Base-by-base conservation (phyloP, 2,113 vertebrate genomes). In the Eulemur rufifrons region DNA sequence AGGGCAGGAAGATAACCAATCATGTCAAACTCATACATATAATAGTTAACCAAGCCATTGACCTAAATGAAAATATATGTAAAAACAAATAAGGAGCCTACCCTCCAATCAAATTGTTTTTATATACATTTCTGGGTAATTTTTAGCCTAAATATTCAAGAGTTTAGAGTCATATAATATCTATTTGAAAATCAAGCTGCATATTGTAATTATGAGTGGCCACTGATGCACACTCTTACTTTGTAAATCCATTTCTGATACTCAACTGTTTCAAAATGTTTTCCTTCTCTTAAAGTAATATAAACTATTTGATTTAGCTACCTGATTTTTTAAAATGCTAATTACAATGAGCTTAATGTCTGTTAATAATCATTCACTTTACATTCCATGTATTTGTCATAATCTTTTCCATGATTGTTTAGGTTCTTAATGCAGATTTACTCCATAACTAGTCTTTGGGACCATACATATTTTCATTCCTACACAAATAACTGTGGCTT, bases 61-160 rank as follows among this genome's bases (percentile, higher is more conserved):
- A 89, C n/a, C 29, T 45, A 94, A 97, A 84, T 96, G 25, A 71
- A 97, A 98, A 90, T 45, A 45, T 76, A 82, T 32, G 20, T 91
- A 94, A 47, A 81, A 92, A 86, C 78, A 97, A 97, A 90, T 77
- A 45, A 94, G 42, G 54, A 77, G n/a, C 6, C 47, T 91, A 78
- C 23, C 18, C 14, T 0, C 4, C 39, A 95, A 95, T 83, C 76
- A 73, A 84, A 85, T 45, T 25, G 11, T 86, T 37, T 73, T 85
- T 69, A 42, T 0, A 0, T 39, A 25, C 3, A 97, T 81, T 81
- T n/a, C 39, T 95, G 37, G 5, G 5, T 78, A 64, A 77, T 95
- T 83, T 42, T 0, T 63, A 92, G 29, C 42, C 74, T 95, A 42
- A 4, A 5, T 66, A 63, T 93, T 96, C 66, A 87, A 45, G 15